Conservation (phyloP, 2,888 invertebrate genomes). For the Formica aserva region DNA sequence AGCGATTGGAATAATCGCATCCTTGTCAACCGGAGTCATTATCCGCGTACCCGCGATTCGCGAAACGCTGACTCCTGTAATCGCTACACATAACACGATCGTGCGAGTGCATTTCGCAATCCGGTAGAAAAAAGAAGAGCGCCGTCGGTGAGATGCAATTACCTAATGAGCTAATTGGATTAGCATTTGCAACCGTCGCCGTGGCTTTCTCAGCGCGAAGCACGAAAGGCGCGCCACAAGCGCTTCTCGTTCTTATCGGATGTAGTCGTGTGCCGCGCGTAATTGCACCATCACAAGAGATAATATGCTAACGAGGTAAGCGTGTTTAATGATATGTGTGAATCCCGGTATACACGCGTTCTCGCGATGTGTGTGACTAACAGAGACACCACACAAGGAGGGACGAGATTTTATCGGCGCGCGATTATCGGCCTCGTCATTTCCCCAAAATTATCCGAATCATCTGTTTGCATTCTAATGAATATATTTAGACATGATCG, state of each 20-base stretch:
- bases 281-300: conserved; percentile 79
- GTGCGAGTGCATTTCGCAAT: conserved; percentile 64
- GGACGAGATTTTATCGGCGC: conserved; percentile 36
- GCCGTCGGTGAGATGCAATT: conserved; percentile 67
- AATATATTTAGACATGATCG: neutral
- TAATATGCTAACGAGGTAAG: conserved; percentile 82
- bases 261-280: conserved; percentile 79
- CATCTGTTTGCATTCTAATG: neutral
- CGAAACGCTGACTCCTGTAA: conserved; percentile 54
- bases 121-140: conserved; percentile 58
- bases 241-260: conserved; percentile 75
- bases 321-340: conserved; percentile 80
- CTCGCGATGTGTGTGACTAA: conserved; percentile 74
- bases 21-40: neutral
- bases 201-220: conserved; percentile 72
- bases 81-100: conserved; percentile 57
- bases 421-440: conserved; percentile 32
- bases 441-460: conserved; percentile 29
- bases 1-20: neutral
- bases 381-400: neutral
- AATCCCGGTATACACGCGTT: conserved; percentile 77
- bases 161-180: conserved; percentile 75
- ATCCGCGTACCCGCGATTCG: conserved; percentile 17
- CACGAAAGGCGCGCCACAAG: conserved; percentile 57
- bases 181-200: conserved; percentile 70